Conservation (phyloP, 2,797 vertebrate species). For the Sylvilagus floridanus region DNA sequence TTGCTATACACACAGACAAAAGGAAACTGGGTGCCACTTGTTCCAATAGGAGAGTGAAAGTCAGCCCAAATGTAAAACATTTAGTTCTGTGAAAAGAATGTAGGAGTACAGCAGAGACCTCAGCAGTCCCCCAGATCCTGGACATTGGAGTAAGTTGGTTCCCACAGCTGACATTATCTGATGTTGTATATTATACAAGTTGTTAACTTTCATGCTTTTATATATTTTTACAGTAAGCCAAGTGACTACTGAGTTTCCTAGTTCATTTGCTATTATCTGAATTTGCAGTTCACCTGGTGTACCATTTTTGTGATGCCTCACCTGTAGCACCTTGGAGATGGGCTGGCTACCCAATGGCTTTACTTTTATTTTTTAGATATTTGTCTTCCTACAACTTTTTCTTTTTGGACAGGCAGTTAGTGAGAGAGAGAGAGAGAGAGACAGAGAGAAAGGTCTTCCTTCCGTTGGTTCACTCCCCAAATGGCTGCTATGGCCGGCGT, state of each 20-base stretch:
- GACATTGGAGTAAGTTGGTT: neutral
- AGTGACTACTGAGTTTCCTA: neutral
- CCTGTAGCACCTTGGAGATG: neutral
- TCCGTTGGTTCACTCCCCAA: no score
- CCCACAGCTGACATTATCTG: neutral
- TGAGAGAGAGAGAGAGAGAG: no score
- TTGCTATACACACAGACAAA: constrained; percentile 5
- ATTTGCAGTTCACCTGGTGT: neutral
- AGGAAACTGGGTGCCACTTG: neutral
- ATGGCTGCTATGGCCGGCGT: no score
- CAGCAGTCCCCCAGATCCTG: neutral
- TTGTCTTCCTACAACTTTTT: constrained; percentile 25
- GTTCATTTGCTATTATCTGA: neutral
- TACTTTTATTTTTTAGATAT: constrained; percentile 10
- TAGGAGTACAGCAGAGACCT: neutral
- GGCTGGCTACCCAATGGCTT: neutral
- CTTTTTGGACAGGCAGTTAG: neutral
- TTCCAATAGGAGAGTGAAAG: neutral
- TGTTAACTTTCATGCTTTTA: constrained; percentile 58
- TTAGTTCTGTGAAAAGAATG: neutral
- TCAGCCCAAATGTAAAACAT: neutral
- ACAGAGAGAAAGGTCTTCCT: no score
- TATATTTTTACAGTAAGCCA: neutral
- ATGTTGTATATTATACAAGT: constrained; percentile 47
- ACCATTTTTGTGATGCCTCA: neutral